These are phyloP conservation scores for Pachycephala philippinensis DNA, from an alignment of 2,113 vertebrate species.

Conservation along the genomic window DNA sequence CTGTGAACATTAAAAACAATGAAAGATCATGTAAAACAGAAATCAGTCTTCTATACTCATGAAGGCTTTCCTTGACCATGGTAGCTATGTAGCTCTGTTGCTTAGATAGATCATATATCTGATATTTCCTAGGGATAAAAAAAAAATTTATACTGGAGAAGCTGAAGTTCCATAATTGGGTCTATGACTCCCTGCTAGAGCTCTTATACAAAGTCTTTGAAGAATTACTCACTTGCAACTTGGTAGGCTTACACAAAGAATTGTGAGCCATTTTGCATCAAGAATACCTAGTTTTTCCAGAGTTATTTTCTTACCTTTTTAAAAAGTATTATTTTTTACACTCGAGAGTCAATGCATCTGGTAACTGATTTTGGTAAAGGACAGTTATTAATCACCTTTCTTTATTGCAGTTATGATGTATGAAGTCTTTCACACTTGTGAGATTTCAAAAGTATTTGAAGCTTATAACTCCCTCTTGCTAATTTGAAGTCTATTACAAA, in stretches of 20 bases:
- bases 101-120: not conserved
- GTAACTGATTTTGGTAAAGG: constrained; percentile 68
- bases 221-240: not conserved
- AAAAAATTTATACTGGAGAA: not conserved
- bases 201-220: not conserved
- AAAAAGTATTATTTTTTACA: not conserved
- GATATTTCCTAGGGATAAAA: not conserved
- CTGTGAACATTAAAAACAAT: not conserved
- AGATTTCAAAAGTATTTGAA: constrained; percentile 68
- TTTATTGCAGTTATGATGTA: constrained; percentile 72
- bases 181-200: not conserved
- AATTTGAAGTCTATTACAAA: constrained; percentile 74
- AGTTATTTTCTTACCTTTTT: not conserved
- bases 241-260: not conserved
- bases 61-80: not conserved
- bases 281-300: not conserved
- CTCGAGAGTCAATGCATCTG: constrained; percentile 64
- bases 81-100: not conserved
- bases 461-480: constrained; percentile 57
- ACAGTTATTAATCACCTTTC: constrained; percentile 70
- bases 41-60: not conserved
- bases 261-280: not conserved
- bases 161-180: not conserved
- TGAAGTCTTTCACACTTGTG: constrained; percentile 70
- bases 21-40: not conserved